Evolutionary conservation across 2,888 invertebrate genomes (phyloP), one percentile per base, ranked within the genome.

Genomic region (Sisyra terminalis): DNA sequence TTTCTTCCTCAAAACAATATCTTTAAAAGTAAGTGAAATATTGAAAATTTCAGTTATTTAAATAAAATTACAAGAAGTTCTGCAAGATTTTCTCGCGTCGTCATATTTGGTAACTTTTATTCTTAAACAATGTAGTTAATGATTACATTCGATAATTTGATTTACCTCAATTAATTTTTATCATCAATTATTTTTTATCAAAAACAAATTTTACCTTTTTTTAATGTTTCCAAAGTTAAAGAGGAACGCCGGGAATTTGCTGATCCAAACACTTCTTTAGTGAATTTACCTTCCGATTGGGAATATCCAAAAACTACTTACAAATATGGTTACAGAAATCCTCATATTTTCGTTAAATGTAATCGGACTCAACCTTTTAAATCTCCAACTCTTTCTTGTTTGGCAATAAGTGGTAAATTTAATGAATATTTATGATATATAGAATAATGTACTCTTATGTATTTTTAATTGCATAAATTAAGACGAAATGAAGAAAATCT

Each of bases 401-500:
- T 40, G 7, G 30, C 14, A 31, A 10, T 40, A 11, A 40, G 40
- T 31, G 40, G 40, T 40, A 30, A 30, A 3, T 29, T 9, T 9
- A 30, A 13, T 40, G 29, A 6, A 16, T 9, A n/a, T 40, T 13
- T 13, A 40, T 24, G 7, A 24, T 3, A 3, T 2, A 7, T 37
- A 10, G 5, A 14, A 14, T 37, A 14, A 38, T 42, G 15, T 24
- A 11, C 34, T 16, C n/a, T 24, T 5, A 24, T 24, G 3, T 5
- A 24, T 7, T 24, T 24, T 24, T 24, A 24, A 5, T 24, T 24
- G 7, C 24, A 24, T 24, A 24, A 24, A 45, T 50, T 31, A 43
- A 52, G 51, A 48, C 14, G 46, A 52, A 37, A 45, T 51, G 14
- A 44, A 46, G 2, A 42, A 49, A 35, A 69, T 69, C n/a, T 50